Base-by-base conservation (phyloP, 2,888 invertebrate genomes). In the Lithophane ornitopus region DNA sequence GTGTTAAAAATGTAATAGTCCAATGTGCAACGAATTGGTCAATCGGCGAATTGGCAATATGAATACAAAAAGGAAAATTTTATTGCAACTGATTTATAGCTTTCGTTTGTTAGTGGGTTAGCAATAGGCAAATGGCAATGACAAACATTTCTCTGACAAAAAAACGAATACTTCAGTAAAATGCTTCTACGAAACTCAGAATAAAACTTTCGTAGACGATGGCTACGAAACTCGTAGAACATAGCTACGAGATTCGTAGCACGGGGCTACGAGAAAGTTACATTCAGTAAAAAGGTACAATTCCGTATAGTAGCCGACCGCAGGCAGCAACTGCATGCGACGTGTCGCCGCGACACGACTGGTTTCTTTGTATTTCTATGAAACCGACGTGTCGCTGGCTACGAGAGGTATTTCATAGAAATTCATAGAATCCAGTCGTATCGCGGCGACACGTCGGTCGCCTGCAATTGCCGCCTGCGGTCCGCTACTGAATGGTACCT, bases 1-100 rank as follows among this genome's bases (percentile, higher is more conserved):
- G 39, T 49, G 67, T 76, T 85, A 85, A 81, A 81, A 81, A 85
- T 70, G 49, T 66, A 84, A 85, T 67, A 74, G 46, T 63, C n/a
- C 58, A 70, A 85, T 81, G 63, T 81, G 75, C 82, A 85, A 46
- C 26, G 66, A 58, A 70, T 70, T 85, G 76, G 14, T 66, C 46
- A 66, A 62, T 85, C 66, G 56, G 54, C 1, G 54, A 70, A 81
- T 81, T 66, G 66, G 69, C 66, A 54, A 67, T 54, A 70, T 67
- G 65, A 81, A 85, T 67, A 52, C 58, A 74, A 62, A 69, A 81
- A 70, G 26, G 19, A 62, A 22, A 59, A 54, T 67, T 81, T 63
- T 76, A 70, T 81, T 67, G 52, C 56, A 16, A 58, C 59, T 66
- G 39, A 81, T 85, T 74, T 66, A 81, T 69, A 22, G 62, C 26